Conservation (phyloP, 1,140 invertebrate genomes). For the Leptoteleia sp. region DNA sequence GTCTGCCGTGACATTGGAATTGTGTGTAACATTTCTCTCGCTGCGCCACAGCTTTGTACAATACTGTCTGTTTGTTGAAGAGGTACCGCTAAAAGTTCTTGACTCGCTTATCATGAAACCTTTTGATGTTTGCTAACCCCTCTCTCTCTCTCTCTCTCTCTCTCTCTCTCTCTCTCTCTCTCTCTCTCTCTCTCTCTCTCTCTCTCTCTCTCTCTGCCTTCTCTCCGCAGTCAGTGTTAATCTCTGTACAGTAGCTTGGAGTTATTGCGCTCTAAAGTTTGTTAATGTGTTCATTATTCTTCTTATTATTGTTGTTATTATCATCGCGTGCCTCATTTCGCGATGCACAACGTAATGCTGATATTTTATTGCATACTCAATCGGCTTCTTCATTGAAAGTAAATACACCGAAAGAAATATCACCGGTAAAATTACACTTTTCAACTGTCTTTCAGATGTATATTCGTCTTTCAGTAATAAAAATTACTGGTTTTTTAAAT, state of each 20-base stretch:
- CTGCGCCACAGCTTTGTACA: slow-evolving; percentile 43
- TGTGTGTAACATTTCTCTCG: slow-evolving; percentile 51
- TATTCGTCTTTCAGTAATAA: no score
- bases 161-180: no score
- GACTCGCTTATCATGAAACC: slow-evolving; percentile 59
- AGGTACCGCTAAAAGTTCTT: slow-evolving; percentile 56
- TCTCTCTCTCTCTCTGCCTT: no score
- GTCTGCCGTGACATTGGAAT: slow-evolving; percentile 49
- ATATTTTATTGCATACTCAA: slow-evolving; percentile 1
- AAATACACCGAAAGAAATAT: no score
- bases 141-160: no score
- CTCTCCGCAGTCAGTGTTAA: slow-evolving; percentile 48
- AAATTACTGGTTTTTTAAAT: no score
- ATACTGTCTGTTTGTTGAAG: slow-evolving; percentile 56
- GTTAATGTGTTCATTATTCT: slow-evolving; percentile 47
- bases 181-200: no score
- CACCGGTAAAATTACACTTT: no score
- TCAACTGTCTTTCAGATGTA: no score
- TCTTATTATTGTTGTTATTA: slow-evolving; percentile 33
- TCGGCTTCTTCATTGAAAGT: background rate
- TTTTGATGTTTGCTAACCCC: slow-evolving; percentile 60
- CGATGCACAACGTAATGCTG: slow-evolving; percentile 10
- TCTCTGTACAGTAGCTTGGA: slow-evolving; percentile 45
- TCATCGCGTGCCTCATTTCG: background rate
- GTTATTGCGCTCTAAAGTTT: slow-evolving; percentile 34